A percentile compares a stretch with the other conserved stretches of the same genome.
Evolutionary conservation across 2,888 invertebrate genomes (phyloP).

Genomic region (Morpho deidamia): DNA sequence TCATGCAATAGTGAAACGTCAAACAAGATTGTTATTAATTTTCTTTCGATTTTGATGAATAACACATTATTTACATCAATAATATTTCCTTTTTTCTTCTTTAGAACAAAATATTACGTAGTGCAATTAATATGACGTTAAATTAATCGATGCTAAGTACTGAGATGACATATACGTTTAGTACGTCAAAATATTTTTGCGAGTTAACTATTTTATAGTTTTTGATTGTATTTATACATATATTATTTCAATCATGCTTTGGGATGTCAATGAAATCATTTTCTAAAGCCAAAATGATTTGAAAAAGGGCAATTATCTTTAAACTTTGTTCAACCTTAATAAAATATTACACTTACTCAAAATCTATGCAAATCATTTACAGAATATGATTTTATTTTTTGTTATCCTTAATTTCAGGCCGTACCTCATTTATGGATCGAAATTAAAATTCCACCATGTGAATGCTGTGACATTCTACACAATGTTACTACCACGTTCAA

Average conservation of each 20-base stretch:
- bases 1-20: slow-evolving; percentile 72
- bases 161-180: slow-evolving; percentile 44
- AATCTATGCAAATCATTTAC: too few relatives aligned
- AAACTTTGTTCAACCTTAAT: too few relatives aligned
- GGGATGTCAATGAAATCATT: too few relatives aligned
- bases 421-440: slow-evolving; percentile 37
- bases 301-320: too few relatives aligned
- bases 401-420: slow-evolving; percentile 47
- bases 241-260: too few relatives aligned
- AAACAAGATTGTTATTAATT: slow-evolving; percentile 57
- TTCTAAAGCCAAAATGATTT: too few relatives aligned
- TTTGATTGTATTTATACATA: not conserved
- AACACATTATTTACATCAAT: not conserved
- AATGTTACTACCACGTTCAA: slow-evolving; percentile 69
- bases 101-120: too few relatives aligned
- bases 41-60: slow-evolving; percentile 27
- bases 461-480: slow-evolving; percentile 72
- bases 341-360: too few relatives aligned
- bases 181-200: slow-evolving; percentile 39
- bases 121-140: too few relatives aligned
- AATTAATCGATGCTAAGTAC: slow-evolving; percentile 29
- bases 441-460: slow-evolving; percentile 65
- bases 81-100: not conserved
- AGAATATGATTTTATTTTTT: not conserved
- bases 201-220: not conserved